A percentile compares a stretch with the other conserved stretches of the same genome.
phyloP scores from a whole-genome alignment of 2,888 invertebrate genomes.

The Polyommatus icarus region DNA sequence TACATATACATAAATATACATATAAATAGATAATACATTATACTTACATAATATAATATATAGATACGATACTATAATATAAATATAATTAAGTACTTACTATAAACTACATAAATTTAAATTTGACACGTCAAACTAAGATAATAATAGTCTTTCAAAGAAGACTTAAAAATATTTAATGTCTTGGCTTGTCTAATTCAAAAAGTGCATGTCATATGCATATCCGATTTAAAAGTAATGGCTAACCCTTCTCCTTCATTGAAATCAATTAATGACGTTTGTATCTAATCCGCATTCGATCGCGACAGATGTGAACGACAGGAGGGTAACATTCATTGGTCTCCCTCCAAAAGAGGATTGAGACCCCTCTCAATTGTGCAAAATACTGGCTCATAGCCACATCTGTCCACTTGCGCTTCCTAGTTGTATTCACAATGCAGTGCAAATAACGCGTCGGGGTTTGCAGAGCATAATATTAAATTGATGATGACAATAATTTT shows the following conservation, averaged over 20 bases:
- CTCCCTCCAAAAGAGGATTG: constrained; percentile 58
- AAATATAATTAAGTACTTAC: too few species aligned
- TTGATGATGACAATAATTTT: constrained; percentile 22
- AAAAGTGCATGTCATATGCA: constrained; percentile 49
- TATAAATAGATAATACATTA: too few species aligned
- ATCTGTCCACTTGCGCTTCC: constrained; percentile 73
- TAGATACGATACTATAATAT: too few species aligned
- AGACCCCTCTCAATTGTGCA: constrained; percentile 73
- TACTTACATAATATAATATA: too few species aligned
- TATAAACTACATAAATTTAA: too few species aligned
- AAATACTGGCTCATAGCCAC: constrained; percentile 66
- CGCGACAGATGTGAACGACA: constrained; percentile 75
- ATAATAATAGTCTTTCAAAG: too few species aligned
- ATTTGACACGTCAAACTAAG: too few species aligned
- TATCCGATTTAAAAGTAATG: constrained; percentile 53
- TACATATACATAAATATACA: too few species aligned
- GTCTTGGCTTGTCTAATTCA: too few species aligned
- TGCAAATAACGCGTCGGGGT: constrained; percentile 32
- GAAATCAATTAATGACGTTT: constrained; percentile 75
- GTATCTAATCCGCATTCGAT: constrained; percentile 69
- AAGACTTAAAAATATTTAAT: too few species aligned
- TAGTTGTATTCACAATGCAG: constrained; percentile 39
- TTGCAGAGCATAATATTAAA: constrained; percentile 21
- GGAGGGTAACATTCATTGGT: constrained; percentile 70
- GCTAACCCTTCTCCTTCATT: constrained; percentile 61